These are phyloP conservation scores for Proterorhinus semilunaris DNA, from an alignment of 2,113 vertebrate genomes.

Conservation along the genomic window DNA sequence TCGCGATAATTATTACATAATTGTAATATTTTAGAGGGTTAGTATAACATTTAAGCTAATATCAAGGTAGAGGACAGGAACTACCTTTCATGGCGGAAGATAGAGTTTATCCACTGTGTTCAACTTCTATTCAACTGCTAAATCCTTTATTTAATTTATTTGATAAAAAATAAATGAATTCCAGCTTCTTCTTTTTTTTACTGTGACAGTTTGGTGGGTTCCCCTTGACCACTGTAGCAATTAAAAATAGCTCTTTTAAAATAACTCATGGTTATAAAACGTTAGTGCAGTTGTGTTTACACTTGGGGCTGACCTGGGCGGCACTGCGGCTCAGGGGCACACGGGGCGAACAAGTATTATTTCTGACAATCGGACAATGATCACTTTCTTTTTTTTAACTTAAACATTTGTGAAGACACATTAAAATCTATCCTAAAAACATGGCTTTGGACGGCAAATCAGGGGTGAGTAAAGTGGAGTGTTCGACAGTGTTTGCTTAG, in stretches of 20 bases:
- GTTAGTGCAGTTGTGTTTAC: neutral
- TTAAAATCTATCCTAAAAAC: neutral
- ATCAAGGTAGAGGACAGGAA: neutral
- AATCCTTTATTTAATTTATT: too few species aligned
- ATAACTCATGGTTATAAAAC: too few species aligned
- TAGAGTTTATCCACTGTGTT: too few species aligned
- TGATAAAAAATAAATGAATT: too few species aligned
- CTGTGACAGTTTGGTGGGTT: too few species aligned
- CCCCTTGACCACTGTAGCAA: too few species aligned
- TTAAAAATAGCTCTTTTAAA: too few species aligned
- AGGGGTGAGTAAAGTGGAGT: neutral
- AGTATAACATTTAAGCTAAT: too few species aligned
- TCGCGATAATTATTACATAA: too few species aligned
- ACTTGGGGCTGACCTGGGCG: neutral
- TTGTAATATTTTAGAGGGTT: too few species aligned
- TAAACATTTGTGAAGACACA: neutral
- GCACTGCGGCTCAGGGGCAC: neutral
- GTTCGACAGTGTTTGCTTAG: neutral
- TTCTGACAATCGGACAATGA: neutral
- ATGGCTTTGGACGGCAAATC: neutral
- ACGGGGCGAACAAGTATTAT: neutral
- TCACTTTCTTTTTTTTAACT: neutral
- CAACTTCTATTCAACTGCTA: too few species aligned
- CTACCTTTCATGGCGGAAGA: neutral
- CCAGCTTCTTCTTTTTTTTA: too few species aligned